Evolutionary conservation across 2,113 vertebrate genomes (phyloP), one percentile per base, ranked within the genome.

Genomic region (Piaya cayana): DNA sequence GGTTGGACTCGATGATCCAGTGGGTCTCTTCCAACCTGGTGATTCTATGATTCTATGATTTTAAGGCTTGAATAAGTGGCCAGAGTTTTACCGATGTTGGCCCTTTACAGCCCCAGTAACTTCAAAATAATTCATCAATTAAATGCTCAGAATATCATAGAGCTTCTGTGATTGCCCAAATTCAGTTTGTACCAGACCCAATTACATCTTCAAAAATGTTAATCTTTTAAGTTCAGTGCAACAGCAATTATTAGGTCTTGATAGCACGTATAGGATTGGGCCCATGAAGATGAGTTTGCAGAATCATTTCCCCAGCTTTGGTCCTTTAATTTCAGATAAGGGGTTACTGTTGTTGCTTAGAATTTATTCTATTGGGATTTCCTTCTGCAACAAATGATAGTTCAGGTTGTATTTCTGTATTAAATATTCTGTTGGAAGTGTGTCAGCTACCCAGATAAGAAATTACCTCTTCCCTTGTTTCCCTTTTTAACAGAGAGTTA

Each of bases 251-350:
- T 0, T 77, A 34, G 8, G 26, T 56, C 39, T 69, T 39, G 19
- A 12, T 64, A 47, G 15, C 21, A 53, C 0, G 0, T 23, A 26
- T 47, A 76, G 56, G 56, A 64, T 14, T 36, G 8, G 12, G 27
- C 14, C 30, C 16, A n/a, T 32, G n/a, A 60, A 68, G 27, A 32
- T 55, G 30, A 64, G 2, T 79, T 55, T 68, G 36, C 25, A 91
- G 25, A 68, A 29, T 53, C 1, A 58, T 71, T 86, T 85, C 39
- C 19, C 13, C 39, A 50, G 37, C 32, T 90, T 85, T 95, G 39
- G 26, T 39, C 52, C n/a, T 87, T 75, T 68, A 39, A 82, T 75
- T 91, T 74, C 52, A n/a, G 47, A 52, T 71, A 59, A 72, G 55
- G 16, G 22, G 16, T 50, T 91, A 58, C 22, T 68, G n/a, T 39